Base-by-base conservation (phyloP, 2,888 invertebrate species). In the Pilophorus perplexus region DNA sequence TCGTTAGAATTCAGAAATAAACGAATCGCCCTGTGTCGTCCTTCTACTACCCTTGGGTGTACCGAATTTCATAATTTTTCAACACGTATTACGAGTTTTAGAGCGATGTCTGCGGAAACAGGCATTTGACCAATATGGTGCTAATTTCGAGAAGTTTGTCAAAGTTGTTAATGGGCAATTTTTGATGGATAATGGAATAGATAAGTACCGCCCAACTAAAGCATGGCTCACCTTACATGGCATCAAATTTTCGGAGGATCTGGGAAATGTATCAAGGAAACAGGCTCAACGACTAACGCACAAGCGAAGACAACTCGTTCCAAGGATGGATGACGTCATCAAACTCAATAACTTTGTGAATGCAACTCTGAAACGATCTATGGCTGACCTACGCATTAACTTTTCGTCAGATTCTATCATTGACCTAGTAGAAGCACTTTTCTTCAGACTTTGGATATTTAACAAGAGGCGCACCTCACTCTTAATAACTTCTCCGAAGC, bases 91-190 rank as follows among this genome's bases (percentile, higher is more conserved):
- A n/a, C n/a, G n/a, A n/a, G n/a, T n/a, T n/a, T n/a, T n/a, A n/a
- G n/a, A n/a, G n/a, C n/a, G n/a, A n/a, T n/a, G n/a, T n/a, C n/a
- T n/a, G n/a, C n/a, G n/a, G n/a, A n/a, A n/a, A n/a, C n/a, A n/a
- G n/a, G n/a, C n/a, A n/a, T n/a, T 40, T 40, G 40, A 40, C 40
- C 40, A 40, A 40, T 40, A 40, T 40, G 40, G 40, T 4, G 40
- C 40, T 3, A 12, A n/a, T 3, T 40, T 40, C 16, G 16, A 40
- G 12, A 40, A 40, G 12, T 40, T 40, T 12, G 40, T 40, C 4
- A 40, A 40, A 12, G n/a, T 40, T 3, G 40, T 40, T 14, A 8
- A 6, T 8, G n/a, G n/a, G n/a, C 33, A 33, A 33, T 8, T 33
- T 6, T 10, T 33, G 10, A 33, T 33, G 33, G 33, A 8, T 33